A percentile compares a stretch with the other conserved stretches of the same genome.
These are phyloP conservation scores for Drosophila maculinotata DNA, from an alignment of 2,888 invertebrate species.

Conservation along the genomic window DNA sequence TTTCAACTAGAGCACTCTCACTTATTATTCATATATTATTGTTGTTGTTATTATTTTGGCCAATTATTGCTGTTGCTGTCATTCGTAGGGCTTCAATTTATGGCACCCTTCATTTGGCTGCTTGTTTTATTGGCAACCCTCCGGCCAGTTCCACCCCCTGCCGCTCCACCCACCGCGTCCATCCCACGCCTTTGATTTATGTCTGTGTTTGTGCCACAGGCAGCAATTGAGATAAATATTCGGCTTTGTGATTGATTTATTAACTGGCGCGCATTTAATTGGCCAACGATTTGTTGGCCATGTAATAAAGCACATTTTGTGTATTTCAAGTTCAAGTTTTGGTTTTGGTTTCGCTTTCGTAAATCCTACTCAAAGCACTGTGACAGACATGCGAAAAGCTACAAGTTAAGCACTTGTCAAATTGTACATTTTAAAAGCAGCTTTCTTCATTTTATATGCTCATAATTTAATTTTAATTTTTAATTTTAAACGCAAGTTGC, in stretches of 20 bases:
- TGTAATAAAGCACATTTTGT: background rate
- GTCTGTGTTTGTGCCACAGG: conserved; percentile 40
- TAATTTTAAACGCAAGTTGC: conserved; percentile 5
- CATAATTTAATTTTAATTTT: conserved; percentile 12
- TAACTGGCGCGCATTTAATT: conserved; percentile 62
- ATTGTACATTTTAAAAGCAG: conserved; percentile 5
- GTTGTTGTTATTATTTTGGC: conserved; percentile 5
- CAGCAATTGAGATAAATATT: conserved; percentile 63
- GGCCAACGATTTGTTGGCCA: conserved; percentile 32
- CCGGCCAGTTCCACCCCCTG: background rate
- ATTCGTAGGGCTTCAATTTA: conserved; percentile 56
- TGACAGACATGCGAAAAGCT: conserved; percentile 28
- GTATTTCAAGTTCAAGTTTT: conserved; percentile 2
- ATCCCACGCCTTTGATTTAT: conserved; percentile 31
- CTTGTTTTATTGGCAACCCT: conserved; percentile 24
- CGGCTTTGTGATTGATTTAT: conserved; percentile 72
- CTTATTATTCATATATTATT: conserved; percentile 4
- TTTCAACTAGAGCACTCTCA: too few relatives aligned
- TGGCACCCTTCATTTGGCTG: conserved; percentile 51
- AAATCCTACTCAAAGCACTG: background rate
- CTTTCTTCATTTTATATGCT: background rate
- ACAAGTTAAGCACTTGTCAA: conserved; percentile 30
- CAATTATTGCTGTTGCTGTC: conserved; percentile 26
- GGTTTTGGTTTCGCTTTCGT: too few relatives aligned
- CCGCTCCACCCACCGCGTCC: background rate